These are phyloP conservation scores for Hippocampus comes DNA, from an alignment of 2,113 vertebrate species.

Conservation along the genomic window DNA sequence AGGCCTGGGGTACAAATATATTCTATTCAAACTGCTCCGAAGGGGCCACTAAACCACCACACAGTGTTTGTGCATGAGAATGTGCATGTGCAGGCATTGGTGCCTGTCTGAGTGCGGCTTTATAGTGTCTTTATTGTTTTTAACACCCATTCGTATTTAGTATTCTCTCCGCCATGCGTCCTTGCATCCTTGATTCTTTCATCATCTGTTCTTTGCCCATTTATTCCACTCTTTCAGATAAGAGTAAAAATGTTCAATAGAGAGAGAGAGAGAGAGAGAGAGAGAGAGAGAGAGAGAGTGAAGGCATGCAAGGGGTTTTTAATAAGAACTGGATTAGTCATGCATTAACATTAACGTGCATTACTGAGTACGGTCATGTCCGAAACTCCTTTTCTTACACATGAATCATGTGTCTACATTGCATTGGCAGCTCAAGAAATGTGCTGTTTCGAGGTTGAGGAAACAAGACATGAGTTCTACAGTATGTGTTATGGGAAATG, in stretches of 20 bases:
- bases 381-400: background rate
- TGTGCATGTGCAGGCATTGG: conserved; percentile 28
- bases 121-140: conserved; percentile 38
- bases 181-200: conserved; percentile 64
- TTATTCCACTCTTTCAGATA: conserved; percentile 51
- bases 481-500: too few species aligned
- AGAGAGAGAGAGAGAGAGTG: conserved; percentile 11
- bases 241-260: conserved; percentile 50
- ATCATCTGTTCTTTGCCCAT: conserved; percentile 39
- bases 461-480: too few species aligned
- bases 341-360: background rate
- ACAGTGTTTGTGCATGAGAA: conserved; percentile 41
- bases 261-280: conserved; percentile 12
- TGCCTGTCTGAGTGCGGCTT: conserved; percentile 33
- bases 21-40: conserved; percentile 63
- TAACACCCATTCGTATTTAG: conserved; percentile 71
- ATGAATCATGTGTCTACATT: too few species aligned
- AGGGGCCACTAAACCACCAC: conserved; percentile 57
- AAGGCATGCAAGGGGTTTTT: background rate
- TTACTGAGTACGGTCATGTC: background rate
- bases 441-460: too few species aligned
- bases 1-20: conserved; percentile 69
- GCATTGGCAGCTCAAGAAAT: too few species aligned
- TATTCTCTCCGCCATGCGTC: conserved; percentile 69
- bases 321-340: background rate